Evolutionary conservation across 2,113 vertebrate species (phyloP).

Genomic region (Trachemys scripta): DNA sequence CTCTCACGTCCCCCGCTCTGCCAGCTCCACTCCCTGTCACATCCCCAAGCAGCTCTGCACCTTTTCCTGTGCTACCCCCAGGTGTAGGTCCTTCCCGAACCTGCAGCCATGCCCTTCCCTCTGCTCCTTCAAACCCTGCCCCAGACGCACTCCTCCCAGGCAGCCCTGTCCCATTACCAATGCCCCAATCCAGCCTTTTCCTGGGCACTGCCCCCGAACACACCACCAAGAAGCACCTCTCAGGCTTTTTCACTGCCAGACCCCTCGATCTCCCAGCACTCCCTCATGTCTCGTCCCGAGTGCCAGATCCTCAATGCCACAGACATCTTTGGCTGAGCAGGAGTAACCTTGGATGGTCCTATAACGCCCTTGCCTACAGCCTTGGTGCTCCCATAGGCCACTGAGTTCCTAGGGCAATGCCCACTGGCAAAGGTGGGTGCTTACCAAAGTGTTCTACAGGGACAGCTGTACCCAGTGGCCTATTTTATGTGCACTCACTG

Average conservation of each 20-base stretch:
- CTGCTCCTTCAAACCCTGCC: not conserved
- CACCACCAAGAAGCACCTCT: not conserved
- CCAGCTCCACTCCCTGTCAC: not conserved
- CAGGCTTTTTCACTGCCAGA: fast-evolving
- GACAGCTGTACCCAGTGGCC: constrained; percentile 19
- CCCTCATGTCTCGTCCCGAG: fast-evolving
- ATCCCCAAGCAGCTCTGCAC: not conserved
- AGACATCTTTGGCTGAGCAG: not conserved
- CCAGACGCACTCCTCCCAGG: not conserved
- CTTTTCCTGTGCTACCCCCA: not conserved
- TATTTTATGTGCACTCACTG: fast-evolving
- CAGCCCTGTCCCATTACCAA: not conserved
- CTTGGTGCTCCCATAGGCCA: fast-evolving
- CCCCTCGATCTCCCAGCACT: not conserved
- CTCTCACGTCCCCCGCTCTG: fast-evolving
- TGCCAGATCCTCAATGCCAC: fast-evolving
- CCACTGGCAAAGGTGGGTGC: not conserved
- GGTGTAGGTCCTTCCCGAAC: not conserved
- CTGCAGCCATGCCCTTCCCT: not conserved
- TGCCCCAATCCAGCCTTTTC: not conserved
- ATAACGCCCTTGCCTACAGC: fast-evolving
- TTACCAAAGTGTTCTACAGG: constrained; percentile 26
- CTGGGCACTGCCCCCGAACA: not conserved
- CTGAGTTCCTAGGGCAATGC: not conserved
- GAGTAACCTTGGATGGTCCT: not conserved